Base-by-base conservation (phyloP, 2,797 vertebrate species). In the Dendrocincla fuliginosa region DNA sequence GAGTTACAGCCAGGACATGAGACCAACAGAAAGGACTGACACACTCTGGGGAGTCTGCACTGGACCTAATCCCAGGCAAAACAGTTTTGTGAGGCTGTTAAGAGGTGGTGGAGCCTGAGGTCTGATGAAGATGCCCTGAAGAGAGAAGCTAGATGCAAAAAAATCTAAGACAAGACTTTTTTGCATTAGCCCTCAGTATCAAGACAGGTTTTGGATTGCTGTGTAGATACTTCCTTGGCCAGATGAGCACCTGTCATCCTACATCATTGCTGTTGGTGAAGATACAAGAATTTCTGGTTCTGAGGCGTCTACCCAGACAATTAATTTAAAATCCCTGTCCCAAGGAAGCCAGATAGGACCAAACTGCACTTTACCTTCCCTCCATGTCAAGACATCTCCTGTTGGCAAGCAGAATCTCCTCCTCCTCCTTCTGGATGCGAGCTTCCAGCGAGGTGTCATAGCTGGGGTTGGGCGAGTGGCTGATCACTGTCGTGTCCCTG, bases 301-400 rank as follows among this genome's bases (percentile, higher is more conserved):
- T 74, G 50, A 96, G 67, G 42, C 1, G 0, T 30, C 74, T 68
- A 70, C 24, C 13, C 25, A 76, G 53, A 60, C 23, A 79, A 63
- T 37, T 64, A 10, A 89, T 60, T 67, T 67, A 52, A 88, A 95
- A 73, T 37, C 42, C 14, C 27, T 16, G 5, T 19, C 28, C 27
- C 57, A 33, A 57, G 81, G 69, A 84, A 92, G 68, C 10, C 71
- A 73, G 73, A 67, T 32, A 63, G 53, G 56, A 56, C 32, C 32
- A 44, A 79, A 82, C 24, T n/a, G 41, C 42, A 33, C 25, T 87
- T 95, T 94, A 99, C 99, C 99, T 99, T 98, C 99, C 99, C 94
- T 99, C 99, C 99, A 99, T 99, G 96, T 99, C 99, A 8, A 99
- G 98, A 89, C 99, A 99, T 76, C 99, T 98, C n/a, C 99, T 98